Evolutionary conservation across 2,113 vertebrate genomes (phyloP), one percentile per base, ranked within the genome.

Genomic region (Orientallactaga bullata): DNA sequence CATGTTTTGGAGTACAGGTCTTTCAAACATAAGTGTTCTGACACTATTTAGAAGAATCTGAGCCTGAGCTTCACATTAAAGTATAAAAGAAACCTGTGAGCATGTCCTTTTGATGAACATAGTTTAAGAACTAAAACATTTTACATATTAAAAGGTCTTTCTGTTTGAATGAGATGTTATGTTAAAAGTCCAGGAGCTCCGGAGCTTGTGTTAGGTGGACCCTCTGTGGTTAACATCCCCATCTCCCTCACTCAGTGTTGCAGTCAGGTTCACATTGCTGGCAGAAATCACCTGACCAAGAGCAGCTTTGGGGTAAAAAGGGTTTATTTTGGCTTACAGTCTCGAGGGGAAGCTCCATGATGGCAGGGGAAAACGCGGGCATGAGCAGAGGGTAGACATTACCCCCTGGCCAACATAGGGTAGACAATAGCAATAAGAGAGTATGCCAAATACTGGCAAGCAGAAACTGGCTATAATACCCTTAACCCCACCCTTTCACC

Each of bases 101-200:
- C 63, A 85, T 82, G 24, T 58, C 58, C 71, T 72, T 0, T 61
- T 74, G 60, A 84, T 65, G 65, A 73, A 42, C 61, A 3, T 11
- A n/a, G 78, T 80, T 81, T 93, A 60, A 82, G 65, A 90, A 88
- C 71, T 90, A 30, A 51, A 66, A 55, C 20, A 66, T 6, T 76
- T 72, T 87, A 32, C 85, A 23, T 89, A 42, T 91, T 72, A 78
- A 77, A 90, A 65, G 11, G 63, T 8, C 58, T 86, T 23, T 12
- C n/a, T 79, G 8, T 93, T 72, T 91, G 71, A 5, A 23, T 30
- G 81, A 1, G 42, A 86, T 65, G 84, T 81, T 42, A 89, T 77
- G 9, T 84, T 93, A 24, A 12, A 84, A 74, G 15, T 88, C 39
- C 42, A 61, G 7, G 51, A 51, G 65, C 16, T 63, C 77, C 86